Evolutionary conservation across 2,113 vertebrate genomes (phyloP).

Genomic region (Anolis carolinensis): DNA sequence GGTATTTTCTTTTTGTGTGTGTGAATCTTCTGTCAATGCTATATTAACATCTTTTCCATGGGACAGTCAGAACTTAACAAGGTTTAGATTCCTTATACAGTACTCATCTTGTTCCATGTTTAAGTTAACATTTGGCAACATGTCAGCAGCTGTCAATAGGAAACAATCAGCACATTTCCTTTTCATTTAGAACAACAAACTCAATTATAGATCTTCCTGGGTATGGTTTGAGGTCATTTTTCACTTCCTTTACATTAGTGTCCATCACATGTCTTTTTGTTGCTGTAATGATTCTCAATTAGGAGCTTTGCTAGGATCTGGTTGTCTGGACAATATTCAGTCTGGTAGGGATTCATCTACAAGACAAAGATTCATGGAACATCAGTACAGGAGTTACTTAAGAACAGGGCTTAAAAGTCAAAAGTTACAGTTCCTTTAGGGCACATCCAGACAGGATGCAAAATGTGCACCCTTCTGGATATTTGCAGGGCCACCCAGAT

Average conservation of each 20-base stretch:
- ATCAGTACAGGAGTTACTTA: constrained; percentile 32
- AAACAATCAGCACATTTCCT: neutral
- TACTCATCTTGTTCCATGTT: neutral
- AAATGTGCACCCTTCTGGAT: too few relatives aligned
- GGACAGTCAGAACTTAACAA: neutral
- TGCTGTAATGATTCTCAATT: constrained; percentile 29
- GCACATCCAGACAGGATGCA: too few relatives aligned
- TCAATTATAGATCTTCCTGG: constrained; percentile 34
- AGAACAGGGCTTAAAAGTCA: constrained; percentile 40
- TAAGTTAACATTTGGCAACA: neutral
- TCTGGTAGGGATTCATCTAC: constrained; percentile 4
- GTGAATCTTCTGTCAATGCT: too few relatives aligned
- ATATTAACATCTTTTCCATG: too few relatives aligned
- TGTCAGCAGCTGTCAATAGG: neutral
- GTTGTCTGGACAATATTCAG: neutral
- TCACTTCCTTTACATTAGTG: constrained; percentile 44
- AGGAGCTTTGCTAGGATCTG: constrained; percentile 1
- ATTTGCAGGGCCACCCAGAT: too few relatives aligned
- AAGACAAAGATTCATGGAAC: constrained; percentile 31
- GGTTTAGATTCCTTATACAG: neutral
- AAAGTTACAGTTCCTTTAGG: neutral
- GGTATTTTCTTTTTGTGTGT: neutral
- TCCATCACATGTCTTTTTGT: constrained; percentile 51
- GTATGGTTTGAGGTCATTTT: constrained; percentile 32
- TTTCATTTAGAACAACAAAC: constrained; percentile 24